Conservation (phyloP, 2,113 vertebrate species). For the Mastomys natalensis region DNA sequence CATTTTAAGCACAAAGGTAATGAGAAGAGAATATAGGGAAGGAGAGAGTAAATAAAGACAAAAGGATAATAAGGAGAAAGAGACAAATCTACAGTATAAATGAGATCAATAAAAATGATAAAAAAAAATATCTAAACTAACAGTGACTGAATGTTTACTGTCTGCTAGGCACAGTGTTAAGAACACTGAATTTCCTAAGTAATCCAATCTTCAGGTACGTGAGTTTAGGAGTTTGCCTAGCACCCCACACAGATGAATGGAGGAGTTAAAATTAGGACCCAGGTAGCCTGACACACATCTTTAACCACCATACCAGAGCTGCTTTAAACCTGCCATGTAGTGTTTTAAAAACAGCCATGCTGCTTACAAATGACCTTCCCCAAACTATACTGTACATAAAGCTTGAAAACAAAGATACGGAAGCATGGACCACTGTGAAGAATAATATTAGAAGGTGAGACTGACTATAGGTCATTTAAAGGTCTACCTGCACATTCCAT, state of each 20-base stretch:
- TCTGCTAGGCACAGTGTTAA: background rate
- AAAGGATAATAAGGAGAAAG: background rate
- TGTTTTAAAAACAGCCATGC: background rate
- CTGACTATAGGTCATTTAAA: background rate
- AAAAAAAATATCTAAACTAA: background rate
- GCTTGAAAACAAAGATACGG: conserved; percentile 1
- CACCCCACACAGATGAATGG: background rate
- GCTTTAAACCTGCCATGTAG: background rate
- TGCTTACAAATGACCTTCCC: background rate
- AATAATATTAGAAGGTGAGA: conserved; percentile 1
- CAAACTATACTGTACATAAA: background rate
- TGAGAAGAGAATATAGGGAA: background rate
- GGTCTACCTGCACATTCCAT: background rate
- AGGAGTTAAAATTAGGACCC: background rate
- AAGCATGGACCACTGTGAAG: background rate
- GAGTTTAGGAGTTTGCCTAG: background rate
- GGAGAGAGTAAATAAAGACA: background rate
- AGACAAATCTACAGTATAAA: conserved; percentile 24
- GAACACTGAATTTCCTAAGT: background rate
- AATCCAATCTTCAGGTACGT: background rate
- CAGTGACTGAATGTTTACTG: background rate
- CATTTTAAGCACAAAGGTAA: background rate
- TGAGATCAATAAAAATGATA: background rate
- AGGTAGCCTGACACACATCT: background rate
- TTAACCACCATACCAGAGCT: background rate